Evolutionary conservation across 1,140 invertebrate genomes (phyloP).

Genomic region (Manduca sexta): DNA sequence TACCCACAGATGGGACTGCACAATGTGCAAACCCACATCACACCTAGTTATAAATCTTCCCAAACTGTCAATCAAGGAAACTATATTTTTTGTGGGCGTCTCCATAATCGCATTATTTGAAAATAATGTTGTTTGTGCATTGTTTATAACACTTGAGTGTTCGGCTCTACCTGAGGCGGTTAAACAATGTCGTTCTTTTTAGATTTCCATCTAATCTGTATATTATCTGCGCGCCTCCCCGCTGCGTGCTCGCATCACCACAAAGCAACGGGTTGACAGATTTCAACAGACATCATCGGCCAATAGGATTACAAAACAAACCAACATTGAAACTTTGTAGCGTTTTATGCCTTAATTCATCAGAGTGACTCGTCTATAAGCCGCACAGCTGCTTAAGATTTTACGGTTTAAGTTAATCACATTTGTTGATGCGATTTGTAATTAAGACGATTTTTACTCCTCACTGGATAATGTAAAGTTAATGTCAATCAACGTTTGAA

Average conservation of each 20-base stretch:
- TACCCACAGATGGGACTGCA: too few relatives aligned
- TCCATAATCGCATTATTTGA: constrained; percentile 55
- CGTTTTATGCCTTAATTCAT: too few relatives aligned
- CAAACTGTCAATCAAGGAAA: constrained; percentile 30
- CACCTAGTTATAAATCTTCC: background rate
- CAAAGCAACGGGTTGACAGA: constrained; percentile 71
- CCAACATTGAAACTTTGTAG: background rate
- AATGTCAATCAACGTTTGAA: background rate
- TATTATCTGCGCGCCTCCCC: constrained; percentile 59
- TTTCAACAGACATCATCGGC: constrained; percentile 49
- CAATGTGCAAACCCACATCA: too few relatives aligned
- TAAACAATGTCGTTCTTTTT: constrained; percentile 60
- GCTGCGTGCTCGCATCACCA: constrained; percentile 54
- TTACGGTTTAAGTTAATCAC: constrained; percentile 48
- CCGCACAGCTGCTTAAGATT: constrained; percentile 6
- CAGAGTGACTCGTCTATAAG: background rate
- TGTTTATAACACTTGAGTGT: constrained; percentile 51
- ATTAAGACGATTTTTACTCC: background rate
- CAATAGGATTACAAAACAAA: constrained; percentile 62
- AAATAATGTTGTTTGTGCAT: constrained; percentile 64
- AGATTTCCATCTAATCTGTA: constrained; percentile 67
- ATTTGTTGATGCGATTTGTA: constrained; percentile 27
- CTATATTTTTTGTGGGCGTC: constrained; percentile 27
- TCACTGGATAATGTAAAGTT: background rate
- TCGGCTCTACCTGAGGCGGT: constrained; percentile 45